A percentile compares a stretch with the other conserved stretches of the same genome.
These are phyloP conservation scores for Oxystoma pomonae DNA, from an alignment of 2,888 invertebrate species.

Conservation along the genomic window DNA sequence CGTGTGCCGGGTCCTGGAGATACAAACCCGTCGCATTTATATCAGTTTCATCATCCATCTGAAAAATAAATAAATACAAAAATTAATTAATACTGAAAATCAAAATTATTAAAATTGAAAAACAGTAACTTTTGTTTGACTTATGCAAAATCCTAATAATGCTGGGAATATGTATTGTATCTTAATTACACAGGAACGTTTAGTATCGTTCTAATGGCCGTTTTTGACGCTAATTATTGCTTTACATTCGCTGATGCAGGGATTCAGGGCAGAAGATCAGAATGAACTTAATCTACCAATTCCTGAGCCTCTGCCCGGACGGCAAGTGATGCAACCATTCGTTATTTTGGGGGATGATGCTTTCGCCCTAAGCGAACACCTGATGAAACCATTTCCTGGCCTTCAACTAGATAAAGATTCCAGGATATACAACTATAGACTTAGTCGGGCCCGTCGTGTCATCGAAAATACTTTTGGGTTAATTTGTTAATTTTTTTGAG, in stretches of 20 bases:
- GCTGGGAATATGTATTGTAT: too few species aligned
- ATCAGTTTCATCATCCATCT: too few species aligned
- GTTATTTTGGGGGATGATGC: constrained; percentile 18
- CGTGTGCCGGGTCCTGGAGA: not conserved
- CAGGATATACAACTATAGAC: constrained; percentile 24
- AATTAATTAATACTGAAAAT: too few species aligned
- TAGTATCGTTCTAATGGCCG: too few species aligned
- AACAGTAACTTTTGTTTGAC: too few species aligned
- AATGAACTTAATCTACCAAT: constrained; percentile 16
- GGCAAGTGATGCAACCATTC: constrained; percentile 7
- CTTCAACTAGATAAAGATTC: constrained; percentile 9
- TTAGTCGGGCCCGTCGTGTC: constrained; percentile 13
- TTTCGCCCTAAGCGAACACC: constrained; percentile 20
- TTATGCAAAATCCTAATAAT: too few species aligned
- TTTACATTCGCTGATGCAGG: too few species aligned
- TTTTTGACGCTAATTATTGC: too few species aligned
- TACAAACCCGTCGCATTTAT: not conserved
- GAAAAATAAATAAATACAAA: too few species aligned
- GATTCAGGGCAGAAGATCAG: not conserved
- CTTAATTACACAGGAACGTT: too few species aligned
- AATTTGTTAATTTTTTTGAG: not conserved
- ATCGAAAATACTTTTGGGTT: not conserved
- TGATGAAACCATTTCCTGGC: constrained; percentile 29
- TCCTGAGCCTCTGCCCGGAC: constrained; percentile 7
- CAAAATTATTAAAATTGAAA: too few species aligned